Evolutionary conservation across 2,888 invertebrate genomes (phyloP).

Genomic region (Cosmopolites sordidus): DNA sequence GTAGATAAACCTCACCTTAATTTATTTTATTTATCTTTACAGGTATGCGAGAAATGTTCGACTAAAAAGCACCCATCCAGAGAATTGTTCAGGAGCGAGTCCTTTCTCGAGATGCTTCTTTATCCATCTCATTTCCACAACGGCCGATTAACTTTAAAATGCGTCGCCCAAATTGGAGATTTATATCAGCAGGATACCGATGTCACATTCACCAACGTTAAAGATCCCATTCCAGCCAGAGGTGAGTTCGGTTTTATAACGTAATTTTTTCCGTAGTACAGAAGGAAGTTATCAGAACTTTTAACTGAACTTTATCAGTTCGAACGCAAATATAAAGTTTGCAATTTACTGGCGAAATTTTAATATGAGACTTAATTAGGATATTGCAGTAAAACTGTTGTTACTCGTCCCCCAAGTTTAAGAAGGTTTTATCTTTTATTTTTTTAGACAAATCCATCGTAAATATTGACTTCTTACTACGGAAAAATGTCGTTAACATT

Average conservation of each 20-base stretch:
- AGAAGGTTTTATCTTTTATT: too few relatives aligned
- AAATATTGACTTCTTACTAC: too few relatives aligned
- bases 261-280: conserved; percentile 8
- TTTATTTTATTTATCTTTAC: conserved; percentile 8
- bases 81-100: conserved; percentile 55
- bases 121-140: conserved; percentile 57
- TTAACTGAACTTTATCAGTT: conserved; percentile 19
- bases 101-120: conserved; percentile 55
- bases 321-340: conserved; percentile 10
- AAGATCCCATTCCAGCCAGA: conserved; percentile 75
- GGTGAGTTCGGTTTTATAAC: conserved; percentile 52
- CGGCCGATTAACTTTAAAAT: conserved; percentile 65
- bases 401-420: neutral
- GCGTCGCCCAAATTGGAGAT: conserved; percentile 65
- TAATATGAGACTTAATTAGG: conserved; percentile 20
- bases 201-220: conserved; percentile 61
- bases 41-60: conserved; percentile 43
- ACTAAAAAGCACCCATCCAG: conserved; percentile 43
- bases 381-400: conserved; percentile 16
- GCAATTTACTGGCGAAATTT: conserved; percentile 15
- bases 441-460: too few relatives aligned
- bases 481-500: too few relatives aligned
- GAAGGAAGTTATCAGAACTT: too few relatives aligned
- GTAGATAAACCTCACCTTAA: too few relatives aligned
- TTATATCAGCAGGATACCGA: conserved; percentile 66